Conservation (phyloP, 2,797 vertebrate genomes). For the Protonibea diacanthus region DNA sequence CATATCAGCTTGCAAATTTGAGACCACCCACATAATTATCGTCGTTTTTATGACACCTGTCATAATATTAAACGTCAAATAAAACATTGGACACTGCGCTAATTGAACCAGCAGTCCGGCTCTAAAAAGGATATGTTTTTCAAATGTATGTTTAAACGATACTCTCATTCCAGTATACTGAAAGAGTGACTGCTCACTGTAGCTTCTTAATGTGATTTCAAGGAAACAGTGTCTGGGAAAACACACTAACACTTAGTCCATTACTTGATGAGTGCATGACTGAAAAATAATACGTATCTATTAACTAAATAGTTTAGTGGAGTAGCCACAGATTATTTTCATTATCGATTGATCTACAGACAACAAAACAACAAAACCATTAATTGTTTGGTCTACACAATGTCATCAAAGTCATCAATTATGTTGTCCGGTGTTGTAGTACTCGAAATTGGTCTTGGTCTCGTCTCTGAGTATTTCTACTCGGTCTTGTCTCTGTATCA, state of each 20-base stretch:
- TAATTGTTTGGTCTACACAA: background rate
- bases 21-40: conserved; percentile 63
- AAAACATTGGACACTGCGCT: conserved; percentile 25
- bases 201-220: background rate
- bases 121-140: background rate
- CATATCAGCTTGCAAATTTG: conserved; percentile 46
- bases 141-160: background rate
- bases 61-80: conserved; percentile 52
- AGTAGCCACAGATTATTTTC: background rate
- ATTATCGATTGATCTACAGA: background rate
- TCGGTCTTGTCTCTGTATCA: too few species aligned
- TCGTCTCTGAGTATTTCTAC: too few species aligned
- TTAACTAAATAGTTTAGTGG: background rate
- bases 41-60: conserved; percentile 49
- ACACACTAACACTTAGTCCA: too few species aligned
- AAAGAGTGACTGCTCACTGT: background rate
- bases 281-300: background rate
- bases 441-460: too few species aligned
- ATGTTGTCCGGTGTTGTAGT: too few species aligned
- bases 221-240: background rate
- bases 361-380: background rate
- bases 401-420: background rate
- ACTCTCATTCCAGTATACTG: background rate
- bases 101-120: conserved; percentile 19
- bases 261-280: too few species aligned